Conservation (phyloP, 2,113 vertebrate species). For the Clupea harengus region DNA sequence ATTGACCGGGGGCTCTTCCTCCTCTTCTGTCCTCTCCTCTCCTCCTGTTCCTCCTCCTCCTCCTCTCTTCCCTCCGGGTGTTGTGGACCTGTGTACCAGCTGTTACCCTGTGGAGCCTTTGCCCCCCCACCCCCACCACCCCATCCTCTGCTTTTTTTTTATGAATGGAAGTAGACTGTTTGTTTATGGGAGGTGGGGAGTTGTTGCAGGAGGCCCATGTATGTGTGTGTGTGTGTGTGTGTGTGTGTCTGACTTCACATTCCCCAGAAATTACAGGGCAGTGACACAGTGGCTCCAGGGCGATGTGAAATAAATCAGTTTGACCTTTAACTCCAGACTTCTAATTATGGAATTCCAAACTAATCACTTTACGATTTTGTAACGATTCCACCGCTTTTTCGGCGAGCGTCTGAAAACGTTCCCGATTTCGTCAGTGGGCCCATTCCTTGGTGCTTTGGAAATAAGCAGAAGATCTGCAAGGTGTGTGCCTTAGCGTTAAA, state of each 20-base stretch:
- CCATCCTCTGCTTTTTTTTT: slow-evolving; percentile 34
- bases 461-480: not conserved
- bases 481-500: not conserved
- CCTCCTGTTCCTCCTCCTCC: slow-evolving; percentile 14
- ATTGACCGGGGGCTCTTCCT: slow-evolving; percentile 50
- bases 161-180: slow-evolving; percentile 35
- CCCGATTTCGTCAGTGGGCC: slow-evolving; percentile 20
- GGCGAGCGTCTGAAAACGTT: slow-evolving; percentile 21
- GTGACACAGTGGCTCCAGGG: slow-evolving; percentile 50
- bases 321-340: slow-evolving; percentile 62
- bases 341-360: slow-evolving; percentile 64
- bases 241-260: slow-evolving; percentile 48
- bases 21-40: slow-evolving; percentile 39
- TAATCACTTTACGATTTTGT: slow-evolving; percentile 65
- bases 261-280: slow-evolving; percentile 70
- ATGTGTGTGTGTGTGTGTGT: slow-evolving; percentile 15
- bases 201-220: slow-evolving; percentile 38
- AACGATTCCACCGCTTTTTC: slow-evolving; percentile 41
- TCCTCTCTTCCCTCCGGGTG: not conserved
- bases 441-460: not conserved
- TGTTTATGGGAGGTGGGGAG: slow-evolving; percentile 9
- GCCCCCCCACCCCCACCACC: not conserved
- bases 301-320: slow-evolving; percentile 60
- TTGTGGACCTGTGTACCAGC: slow-evolving; percentile 53
- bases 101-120: slow-evolving; percentile 49